These are phyloP conservation scores for Euspilapteryx auroguttella DNA, from an alignment of 2,888 invertebrate species.

Conservation along the genomic window DNA sequence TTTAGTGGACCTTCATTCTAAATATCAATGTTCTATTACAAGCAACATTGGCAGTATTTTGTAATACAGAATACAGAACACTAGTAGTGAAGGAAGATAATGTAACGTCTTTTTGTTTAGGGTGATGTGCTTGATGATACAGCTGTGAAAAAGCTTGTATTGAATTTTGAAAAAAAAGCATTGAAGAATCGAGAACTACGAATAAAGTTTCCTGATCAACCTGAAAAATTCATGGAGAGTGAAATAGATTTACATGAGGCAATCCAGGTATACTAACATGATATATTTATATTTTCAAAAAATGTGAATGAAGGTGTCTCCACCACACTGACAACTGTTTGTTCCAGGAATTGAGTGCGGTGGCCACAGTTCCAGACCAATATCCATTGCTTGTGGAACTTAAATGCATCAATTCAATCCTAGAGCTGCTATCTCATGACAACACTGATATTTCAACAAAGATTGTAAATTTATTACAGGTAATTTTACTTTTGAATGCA, in stretches of 20 bases:
- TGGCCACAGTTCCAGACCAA: conserved; percentile 94
- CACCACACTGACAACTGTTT: conserved; percentile 18
- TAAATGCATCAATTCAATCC: conserved; percentile 84
- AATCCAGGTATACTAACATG: conserved; percentile 63
- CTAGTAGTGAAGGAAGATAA: too few species aligned
- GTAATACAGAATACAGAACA: too few species aligned
- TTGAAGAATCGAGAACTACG: conserved; percentile 96
- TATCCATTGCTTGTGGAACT: conserved; percentile 90
- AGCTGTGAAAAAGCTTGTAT: conserved; percentile 82
- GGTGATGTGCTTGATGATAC: conserved; percentile 88
- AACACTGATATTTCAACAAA: conserved; percentile 92
- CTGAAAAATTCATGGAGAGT: conserved; percentile 98
- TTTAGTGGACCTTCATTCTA: too few species aligned
- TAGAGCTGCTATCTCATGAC: conserved; percentile 92
- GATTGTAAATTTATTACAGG: conserved; percentile 70
- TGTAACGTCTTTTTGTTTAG: too few species aligned
- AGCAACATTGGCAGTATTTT: too few species aligned
- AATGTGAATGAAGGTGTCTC: background rate
- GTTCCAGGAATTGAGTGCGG: conserved; percentile 86
- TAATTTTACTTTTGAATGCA: conserved; percentile 15
- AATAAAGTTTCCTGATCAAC: conserved; percentile 95
- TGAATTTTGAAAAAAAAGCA: conserved; percentile 93
- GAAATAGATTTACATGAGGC: conserved; percentile 91
- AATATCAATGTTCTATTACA: too few species aligned
- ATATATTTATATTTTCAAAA: background rate